phyloP scores from a whole-genome alignment of 30 jellyfish, hydroid and myxozoan genomes.

The Hydra vulgaris region DNA sequence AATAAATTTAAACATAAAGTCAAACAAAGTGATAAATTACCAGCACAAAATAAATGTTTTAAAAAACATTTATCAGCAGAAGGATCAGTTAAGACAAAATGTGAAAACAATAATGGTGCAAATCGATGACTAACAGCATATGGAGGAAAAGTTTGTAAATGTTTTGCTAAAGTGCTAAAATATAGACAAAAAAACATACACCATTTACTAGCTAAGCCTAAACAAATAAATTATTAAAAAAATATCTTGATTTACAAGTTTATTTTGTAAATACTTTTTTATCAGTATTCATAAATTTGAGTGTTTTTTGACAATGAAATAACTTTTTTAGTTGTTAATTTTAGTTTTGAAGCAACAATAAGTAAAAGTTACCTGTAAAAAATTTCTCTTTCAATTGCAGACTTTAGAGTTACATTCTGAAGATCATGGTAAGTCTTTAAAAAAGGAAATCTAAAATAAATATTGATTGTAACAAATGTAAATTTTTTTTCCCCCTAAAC shows the following conservation, averaged over 20 bases:
- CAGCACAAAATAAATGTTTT: conserved; percentile 39
- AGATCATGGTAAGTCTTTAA: conserved; percentile 40
- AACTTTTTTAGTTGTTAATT: no score
- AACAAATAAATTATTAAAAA: no score
- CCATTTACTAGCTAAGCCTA: not conserved
- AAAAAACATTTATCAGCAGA: conserved; percentile 56
- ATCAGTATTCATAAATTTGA: no score
- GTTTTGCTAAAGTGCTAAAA: conserved; percentile 35
- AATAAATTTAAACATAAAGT: no score
- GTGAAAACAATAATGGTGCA: conserved; percentile 43
- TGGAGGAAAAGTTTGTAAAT: conserved; percentile 30
- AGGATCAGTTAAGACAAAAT: conserved; percentile 59
- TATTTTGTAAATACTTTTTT: no score
- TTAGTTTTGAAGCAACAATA: not conserved
- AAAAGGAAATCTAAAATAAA: conserved; percentile 14
- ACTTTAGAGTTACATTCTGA: conserved; percentile 42
- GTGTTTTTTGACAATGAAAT: no score
- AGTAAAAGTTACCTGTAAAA: conserved; percentile 50
- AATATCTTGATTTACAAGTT: no score
- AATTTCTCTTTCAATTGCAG: conserved; percentile 34
- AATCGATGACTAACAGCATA: conserved; percentile 49
- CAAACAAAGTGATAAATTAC: not conserved
- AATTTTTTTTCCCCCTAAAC: no score
- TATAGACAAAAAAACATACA: not conserved
- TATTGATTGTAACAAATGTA: not conserved